phyloP scores from a whole-genome alignment of 2,113 vertebrate species.

The Macrotus californicus region DNA sequence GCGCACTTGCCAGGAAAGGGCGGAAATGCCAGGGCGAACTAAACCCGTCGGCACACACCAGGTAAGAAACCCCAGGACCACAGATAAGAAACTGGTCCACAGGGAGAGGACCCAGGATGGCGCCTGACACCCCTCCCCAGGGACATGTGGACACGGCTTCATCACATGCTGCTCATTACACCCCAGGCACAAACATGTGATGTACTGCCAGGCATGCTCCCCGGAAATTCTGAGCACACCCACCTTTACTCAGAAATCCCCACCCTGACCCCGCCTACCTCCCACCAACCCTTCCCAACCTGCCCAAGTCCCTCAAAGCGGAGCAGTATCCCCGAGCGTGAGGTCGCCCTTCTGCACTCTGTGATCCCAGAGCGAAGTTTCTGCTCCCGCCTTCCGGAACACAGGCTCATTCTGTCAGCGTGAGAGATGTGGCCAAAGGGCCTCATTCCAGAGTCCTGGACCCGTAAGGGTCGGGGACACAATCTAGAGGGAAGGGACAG shows the following conservation, averaged over 20 bases:
- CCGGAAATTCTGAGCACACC: neutral
- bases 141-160: neutral
- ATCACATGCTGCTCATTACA: neutral
- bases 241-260: no score
- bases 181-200: neutral
- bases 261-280: no score
- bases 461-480: neutral
- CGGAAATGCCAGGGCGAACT: no score
- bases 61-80: neutral
- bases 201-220: neutral
- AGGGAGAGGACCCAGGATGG: neutral
- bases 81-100: no score
- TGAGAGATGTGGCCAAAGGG: no score
- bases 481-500: neutral
- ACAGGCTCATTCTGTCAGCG: no score
- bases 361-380: no score
- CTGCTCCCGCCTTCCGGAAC: neutral
- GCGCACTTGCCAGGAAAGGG: neutral
- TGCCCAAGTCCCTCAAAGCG: no score
- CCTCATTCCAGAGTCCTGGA: neutral
- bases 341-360: no score
- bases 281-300: no score
- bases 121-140: neutral
- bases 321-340: no score
- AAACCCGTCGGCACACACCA: neutral